A percentile compares a stretch with the other conserved stretches of the same genome.
Conservation (phyloP, 2,113 vertebrate species). For the Bubalus kerabau region DNA sequence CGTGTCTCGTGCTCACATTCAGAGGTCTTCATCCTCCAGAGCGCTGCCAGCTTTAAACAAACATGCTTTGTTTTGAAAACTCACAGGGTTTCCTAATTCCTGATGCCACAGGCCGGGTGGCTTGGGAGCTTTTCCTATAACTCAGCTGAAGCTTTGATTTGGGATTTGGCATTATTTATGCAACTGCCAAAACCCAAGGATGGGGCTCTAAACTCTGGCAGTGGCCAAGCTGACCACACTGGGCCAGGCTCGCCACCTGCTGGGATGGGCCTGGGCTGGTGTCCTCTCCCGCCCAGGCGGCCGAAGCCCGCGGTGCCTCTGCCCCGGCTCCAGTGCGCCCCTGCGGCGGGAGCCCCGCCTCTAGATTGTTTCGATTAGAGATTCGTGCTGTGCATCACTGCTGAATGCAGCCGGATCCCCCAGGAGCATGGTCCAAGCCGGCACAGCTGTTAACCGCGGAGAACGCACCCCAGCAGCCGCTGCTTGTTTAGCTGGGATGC, state of each 20-base stretch:
- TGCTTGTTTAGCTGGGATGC: background rate
- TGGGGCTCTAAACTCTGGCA: background rate
- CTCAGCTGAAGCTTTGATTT: too few species aligned
- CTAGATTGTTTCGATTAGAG: accelerated
- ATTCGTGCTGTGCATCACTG: background rate
- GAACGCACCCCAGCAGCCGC: accelerated
- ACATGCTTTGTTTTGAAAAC: background rate
- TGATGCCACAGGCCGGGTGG: accelerated
- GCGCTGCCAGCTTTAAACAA: background rate
- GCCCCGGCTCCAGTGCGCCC: accelerated
- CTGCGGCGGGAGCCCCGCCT: accelerated
- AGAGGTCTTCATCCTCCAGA: too few species aligned
- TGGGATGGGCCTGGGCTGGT: accelerated
- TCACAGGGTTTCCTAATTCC: background rate
- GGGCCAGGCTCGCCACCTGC: background rate
- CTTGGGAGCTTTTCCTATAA: background rate
- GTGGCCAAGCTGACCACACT: background rate
- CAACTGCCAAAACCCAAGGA: background rate
- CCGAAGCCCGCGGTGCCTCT: accelerated
- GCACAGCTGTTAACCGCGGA: background rate
- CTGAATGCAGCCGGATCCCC: background rate
- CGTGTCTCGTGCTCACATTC: accelerated
- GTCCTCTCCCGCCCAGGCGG: background rate
- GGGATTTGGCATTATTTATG: too few species aligned
- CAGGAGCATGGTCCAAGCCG: background rate